Evolutionary conservation across 2,797 vertebrate species (phyloP).

Genomic region (Pipistrellus pygmaeus): DNA sequence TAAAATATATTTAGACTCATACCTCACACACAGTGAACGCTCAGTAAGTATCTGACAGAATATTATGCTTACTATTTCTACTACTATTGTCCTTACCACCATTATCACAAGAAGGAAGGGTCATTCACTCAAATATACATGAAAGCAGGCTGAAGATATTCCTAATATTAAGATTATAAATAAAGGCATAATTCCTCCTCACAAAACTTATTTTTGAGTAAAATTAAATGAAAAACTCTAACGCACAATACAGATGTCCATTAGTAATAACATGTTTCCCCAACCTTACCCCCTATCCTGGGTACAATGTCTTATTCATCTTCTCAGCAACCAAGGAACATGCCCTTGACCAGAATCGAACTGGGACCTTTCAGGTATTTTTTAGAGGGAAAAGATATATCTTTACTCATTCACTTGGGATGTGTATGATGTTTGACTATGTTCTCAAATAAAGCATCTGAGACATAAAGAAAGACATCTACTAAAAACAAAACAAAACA

Average conservation of each 20-base stretch:
- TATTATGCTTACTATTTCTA: background rate
- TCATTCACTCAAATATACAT: background rate
- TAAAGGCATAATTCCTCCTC: background rate
- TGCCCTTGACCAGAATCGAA: too few species aligned
- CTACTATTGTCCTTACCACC: background rate
- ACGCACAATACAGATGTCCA: background rate
- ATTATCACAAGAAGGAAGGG: background rate
- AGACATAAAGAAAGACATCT: background rate
- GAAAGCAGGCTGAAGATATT: background rate
- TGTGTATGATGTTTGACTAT: background rate
- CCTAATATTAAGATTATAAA: slow-evolving; percentile 55
- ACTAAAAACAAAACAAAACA: slow-evolving; percentile 9
- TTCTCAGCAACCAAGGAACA: background rate
- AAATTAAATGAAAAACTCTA: slow-evolving; percentile 34
- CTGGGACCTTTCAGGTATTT: background rate
- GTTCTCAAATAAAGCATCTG: background rate
- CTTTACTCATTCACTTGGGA: background rate
- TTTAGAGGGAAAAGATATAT: background rate
- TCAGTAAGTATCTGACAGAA: background rate
- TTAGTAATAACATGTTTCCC: background rate
- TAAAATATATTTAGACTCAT: slow-evolving; percentile 22
- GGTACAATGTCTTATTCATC: background rate
- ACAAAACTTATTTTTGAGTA: slow-evolving; percentile 15
- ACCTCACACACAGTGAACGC: background rate
- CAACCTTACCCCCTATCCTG: background rate